These are phyloP conservation scores for Perizoma affinitatum DNA, from an alignment of 2,888 invertebrate species.

Conservation along the genomic window DNA sequence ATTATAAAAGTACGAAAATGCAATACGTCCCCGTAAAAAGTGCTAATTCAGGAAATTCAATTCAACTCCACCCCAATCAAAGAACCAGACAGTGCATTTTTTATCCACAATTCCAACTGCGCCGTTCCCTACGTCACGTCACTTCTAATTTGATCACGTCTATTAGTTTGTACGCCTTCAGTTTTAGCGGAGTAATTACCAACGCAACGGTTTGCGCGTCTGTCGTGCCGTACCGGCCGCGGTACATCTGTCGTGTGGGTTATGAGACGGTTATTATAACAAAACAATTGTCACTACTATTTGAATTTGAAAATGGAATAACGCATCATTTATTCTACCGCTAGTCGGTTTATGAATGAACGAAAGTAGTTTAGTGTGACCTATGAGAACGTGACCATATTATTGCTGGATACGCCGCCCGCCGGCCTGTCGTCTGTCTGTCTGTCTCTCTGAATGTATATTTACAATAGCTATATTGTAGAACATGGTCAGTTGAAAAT, in stretches of 20 bases:
- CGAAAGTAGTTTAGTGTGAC: too few relatives aligned
- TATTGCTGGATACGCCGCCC: too few relatives aligned
- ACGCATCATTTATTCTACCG: too few relatives aligned
- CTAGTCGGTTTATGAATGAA: too few relatives aligned
- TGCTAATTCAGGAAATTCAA: neutral
- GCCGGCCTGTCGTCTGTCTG: too few relatives aligned
- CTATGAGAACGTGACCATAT: too few relatives aligned
- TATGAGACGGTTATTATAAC: constrained; percentile 40
- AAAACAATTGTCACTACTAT: constrained; percentile 9
- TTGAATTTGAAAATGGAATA: constrained; percentile 6
- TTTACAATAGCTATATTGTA: too few relatives aligned
- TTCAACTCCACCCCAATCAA: constrained; percentile 11
- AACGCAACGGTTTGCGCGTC: constrained; percentile 69
- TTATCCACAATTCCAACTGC: constrained; percentile 12
- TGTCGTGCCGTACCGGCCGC: constrained; percentile 73
- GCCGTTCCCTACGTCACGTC: constrained; percentile 18
- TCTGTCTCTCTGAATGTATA: too few relatives aligned
- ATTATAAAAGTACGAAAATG: too few relatives aligned
- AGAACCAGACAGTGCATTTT: constrained; percentile 9
- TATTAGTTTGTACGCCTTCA: constrained; percentile 50
- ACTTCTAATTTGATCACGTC: constrained; percentile 35
- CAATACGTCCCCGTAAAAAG: too few relatives aligned
- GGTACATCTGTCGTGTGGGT: constrained; percentile 65
- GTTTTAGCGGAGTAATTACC: constrained; percentile 67
- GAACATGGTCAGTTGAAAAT: too few relatives aligned